Percentiles rank a stretch among this genome's conserved stretches.
Conservation (phyloP, 2,113 vertebrate species). For the Alligator mississippiensis region DNA sequence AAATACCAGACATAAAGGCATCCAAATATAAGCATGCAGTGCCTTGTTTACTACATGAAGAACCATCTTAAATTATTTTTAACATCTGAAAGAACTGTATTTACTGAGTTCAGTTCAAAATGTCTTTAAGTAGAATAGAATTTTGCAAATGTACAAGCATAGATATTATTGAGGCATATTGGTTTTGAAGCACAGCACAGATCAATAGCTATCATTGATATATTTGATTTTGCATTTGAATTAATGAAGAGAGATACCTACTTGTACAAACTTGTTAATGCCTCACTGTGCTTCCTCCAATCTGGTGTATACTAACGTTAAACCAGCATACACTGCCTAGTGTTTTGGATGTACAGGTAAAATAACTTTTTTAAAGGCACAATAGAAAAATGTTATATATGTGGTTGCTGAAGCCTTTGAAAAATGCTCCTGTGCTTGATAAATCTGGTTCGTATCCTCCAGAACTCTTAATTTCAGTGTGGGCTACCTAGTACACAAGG, state of each 20-base stretch:
- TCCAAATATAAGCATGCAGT: background rate
- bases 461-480: background rate
- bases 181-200: background rate
- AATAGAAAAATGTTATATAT: background rate
- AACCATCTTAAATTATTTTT: background rate
- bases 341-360: too few relatives aligned
- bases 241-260: background rate
- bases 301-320: background rate
- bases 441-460: background rate
- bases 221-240: background rate
- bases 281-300: rapidly evolving
- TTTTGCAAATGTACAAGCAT: background rate
- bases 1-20: background rate
- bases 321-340: background rate
- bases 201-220: background rate
- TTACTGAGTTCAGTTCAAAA: background rate
- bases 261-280: background rate
- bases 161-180: background rate
- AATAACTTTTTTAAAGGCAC: background rate
- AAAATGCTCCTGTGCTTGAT: background rate
- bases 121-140: background rate
- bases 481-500: background rate
- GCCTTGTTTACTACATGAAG: background rate
- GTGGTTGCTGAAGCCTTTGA: background rate
- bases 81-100: background rate